Base-by-base conservation (phyloP, 2,888 invertebrate species). In the Omphaloscelis lunosa region DNA sequence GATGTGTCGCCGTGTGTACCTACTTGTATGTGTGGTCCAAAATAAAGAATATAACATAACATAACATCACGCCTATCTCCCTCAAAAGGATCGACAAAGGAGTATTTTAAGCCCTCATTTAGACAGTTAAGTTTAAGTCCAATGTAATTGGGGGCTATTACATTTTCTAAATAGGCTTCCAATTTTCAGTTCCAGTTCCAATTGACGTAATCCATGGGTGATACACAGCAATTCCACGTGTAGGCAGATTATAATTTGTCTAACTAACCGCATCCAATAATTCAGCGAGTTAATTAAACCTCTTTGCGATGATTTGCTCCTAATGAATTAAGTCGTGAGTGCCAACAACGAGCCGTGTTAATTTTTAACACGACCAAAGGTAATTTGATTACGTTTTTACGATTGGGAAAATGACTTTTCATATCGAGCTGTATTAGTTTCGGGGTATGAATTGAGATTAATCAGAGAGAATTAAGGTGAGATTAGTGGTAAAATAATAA, bases 221-320 rank as follows among this genome's bases (percentile, higher is more conserved):
- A 81, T 68, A 67, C 62, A 74, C 53, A 66, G 20, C 39, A 75
- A 71, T 45, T 29, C 63, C 69, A 78, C 67, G 56, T 63, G 58
- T 53, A 34, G 45, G 61, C n/a, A 75, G 72, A n/a, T 63, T 79
- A 76, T 81, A 77, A 87, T 80, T 79, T 63, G 75, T 76, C 56
- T 74, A 80, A 80, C 73, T 82, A 80, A 80, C 77, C 82, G 59
- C 45, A 65, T 51, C 58, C n/a, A 72, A 69, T 65, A 29, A 23
- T 79, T 27, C 12, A 68, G n/a, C 12, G 20, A 80, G 79, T 84
- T 86, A 86, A 89, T 89, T 82, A 89, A 86, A 80, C 74, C 71
- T 83, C 71, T 77, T 80, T 59, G 79, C 61, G 59, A 72, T 83
- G 70, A 86, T 84, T 85, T 79, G 75, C 65, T 51, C 65, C 45